phyloP scores from a whole-genome alignment of 1,140 invertebrate genomes.

The Drosophila sechellia region DNA sequence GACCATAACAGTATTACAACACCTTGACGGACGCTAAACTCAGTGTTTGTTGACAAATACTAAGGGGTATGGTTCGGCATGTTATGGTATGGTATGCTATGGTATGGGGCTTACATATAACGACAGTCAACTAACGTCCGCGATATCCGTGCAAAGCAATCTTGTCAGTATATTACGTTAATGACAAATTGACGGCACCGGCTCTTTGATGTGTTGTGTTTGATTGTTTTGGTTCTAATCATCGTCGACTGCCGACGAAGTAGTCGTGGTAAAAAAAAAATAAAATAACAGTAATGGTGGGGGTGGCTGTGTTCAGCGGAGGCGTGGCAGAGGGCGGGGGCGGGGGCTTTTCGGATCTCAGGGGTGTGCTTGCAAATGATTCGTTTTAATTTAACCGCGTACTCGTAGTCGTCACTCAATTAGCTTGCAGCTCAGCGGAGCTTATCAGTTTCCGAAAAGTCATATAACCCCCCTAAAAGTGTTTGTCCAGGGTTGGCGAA shows the following conservation, averaged over 20 bases:
- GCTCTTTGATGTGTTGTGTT: conserved; percentile 77
- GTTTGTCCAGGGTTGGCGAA: conserved; percentile 17
- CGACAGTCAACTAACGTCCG: conserved; percentile 12
- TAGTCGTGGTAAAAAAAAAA: conserved; percentile 51
- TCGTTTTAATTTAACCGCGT: conserved; percentile 79
- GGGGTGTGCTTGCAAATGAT: conserved; percentile 74
- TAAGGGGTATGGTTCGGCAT: conserved; percentile 21
- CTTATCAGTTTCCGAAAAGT: conserved; percentile 77
- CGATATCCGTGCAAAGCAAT: conserved; percentile 82
- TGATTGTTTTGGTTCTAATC: conserved; percentile 83
- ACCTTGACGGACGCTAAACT: conserved; percentile 74
- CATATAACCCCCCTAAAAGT: conserved; percentile 61
- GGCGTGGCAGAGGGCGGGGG: conserved; percentile 1
- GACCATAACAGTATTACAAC: conserved; percentile 65
- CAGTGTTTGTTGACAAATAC: conserved; percentile 78
- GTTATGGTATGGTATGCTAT: not conserved
- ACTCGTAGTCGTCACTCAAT: conserved; percentile 63
- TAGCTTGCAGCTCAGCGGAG: conserved; percentile 50
- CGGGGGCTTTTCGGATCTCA: conserved; percentile 16
- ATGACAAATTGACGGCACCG: conserved; percentile 79
- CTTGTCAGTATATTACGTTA: conserved; percentile 83
- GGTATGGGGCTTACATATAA: conserved; percentile 18
- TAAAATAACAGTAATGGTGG: not conserved
- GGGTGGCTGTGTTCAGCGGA: conserved; percentile 6
- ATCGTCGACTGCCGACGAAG: conserved; percentile 74